A percentile compares a stretch with the other conserved stretches of the same genome.
phyloP scores from a whole-genome alignment of 2,113 vertebrate species.

The Peucedramus taeniatus region DNA sequence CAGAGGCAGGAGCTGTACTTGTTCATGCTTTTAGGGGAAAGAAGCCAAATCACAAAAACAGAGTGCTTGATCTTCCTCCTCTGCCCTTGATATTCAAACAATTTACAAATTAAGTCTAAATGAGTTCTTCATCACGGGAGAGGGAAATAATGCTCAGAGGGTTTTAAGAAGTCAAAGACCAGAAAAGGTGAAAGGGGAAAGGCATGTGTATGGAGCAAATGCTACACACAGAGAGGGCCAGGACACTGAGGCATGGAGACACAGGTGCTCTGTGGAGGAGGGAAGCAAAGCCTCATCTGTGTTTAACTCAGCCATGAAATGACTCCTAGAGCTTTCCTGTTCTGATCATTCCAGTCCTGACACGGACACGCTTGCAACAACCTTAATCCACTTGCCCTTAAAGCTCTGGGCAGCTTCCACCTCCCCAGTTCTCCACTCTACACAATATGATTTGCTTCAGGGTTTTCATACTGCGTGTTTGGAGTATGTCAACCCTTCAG shows the following conservation, averaged over 20 bases:
- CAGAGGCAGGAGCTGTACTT: neutral
- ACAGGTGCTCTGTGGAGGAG: conserved; percentile 47
- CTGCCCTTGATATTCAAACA: neutral
- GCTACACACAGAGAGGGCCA: neutral
- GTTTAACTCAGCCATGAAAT: conserved; percentile 61
- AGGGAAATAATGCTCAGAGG: neutral
- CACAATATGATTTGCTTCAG: neutral
- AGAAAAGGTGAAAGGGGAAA: neutral
- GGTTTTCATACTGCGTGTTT: neutral
- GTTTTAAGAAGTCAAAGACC: neutral
- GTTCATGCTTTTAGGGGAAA: neutral
- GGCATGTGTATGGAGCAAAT: neutral
- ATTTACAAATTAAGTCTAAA: neutral
- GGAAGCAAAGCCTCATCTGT: conserved; percentile 4
- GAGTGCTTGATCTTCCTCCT: neutral
- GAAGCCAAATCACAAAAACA: neutral
- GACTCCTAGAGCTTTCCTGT: conserved; percentile 6
- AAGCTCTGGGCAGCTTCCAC: neutral
- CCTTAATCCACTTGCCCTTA: neutral
- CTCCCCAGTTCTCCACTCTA: neutral
- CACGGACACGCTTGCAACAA: neutral
- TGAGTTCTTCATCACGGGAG: neutral
- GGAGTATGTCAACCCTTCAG: neutral
- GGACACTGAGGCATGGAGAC: conserved; percentile 25
- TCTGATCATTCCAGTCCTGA: neutral